Base-by-base conservation (phyloP, 2,888 invertebrate species). In the Choreutis nemorana region DNA sequence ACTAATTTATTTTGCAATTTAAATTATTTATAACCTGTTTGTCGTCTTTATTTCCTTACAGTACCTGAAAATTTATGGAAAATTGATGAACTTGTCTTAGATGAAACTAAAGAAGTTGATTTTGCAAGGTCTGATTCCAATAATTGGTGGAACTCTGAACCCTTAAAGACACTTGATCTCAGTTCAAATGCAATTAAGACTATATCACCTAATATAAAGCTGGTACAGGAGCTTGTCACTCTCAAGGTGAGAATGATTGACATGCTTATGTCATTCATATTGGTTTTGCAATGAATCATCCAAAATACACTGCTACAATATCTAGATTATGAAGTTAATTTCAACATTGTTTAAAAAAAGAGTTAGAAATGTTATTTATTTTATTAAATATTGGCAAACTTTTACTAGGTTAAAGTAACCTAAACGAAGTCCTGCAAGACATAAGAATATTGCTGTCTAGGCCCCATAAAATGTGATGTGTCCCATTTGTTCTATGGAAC, bases 91-190 rank as follows among this genome's bases (percentile, higher is more conserved):
- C 63, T 85, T 34, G 83, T 84, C 8, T 44, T 79, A 36, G 82
- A 83, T 31, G 83, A 84, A 9, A 82, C 84, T 34, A 79, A 83
- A 41, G 83, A 84, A 25, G 64, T 86, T 26, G 85, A 87, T 54
- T 84, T 86, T 44, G 62, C 80, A 31, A 72, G 70, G 40, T 58
- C 67, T 3, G 80, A 82, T 28, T 80, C 82, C 21, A 82, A 83
- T 39, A 83, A 81, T 38, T 95, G 94, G 94, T 93, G 93, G 93
- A 91, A 89, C 56, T 85, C 87, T 48, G 86, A 87, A 44, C 87
- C 90, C 2, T 67, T 95, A 12, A 87, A 84, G 35, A 86, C 84
- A 46, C 79, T 95, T 39, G 91, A 94, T 63, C 75, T 91, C 30
- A 89, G 90, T 54, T 87, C 86, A 8, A 91, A 92, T 64, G 80